Evolutionary conservation across 2,113 vertebrate species (phyloP).

Genomic region (Chaetops frenatus): DNA sequence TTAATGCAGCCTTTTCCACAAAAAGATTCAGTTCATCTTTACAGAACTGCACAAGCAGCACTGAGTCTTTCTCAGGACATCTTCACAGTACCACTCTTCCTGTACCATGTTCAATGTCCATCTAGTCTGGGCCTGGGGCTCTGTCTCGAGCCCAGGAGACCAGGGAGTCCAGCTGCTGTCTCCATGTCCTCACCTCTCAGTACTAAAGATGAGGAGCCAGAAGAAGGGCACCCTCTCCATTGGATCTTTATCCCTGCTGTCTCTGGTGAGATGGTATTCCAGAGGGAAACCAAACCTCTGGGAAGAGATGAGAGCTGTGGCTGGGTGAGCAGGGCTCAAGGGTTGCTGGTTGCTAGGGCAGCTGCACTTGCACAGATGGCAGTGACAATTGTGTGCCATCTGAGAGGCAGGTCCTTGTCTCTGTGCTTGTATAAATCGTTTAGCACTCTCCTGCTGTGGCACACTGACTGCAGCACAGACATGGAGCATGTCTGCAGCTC

Average conservation of each 20-base stretch:
- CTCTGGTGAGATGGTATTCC: not conserved
- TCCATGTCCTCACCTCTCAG: not conserved
- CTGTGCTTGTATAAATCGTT: not conserved
- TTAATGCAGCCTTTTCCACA: not conserved
- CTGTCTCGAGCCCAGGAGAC: accelerated
- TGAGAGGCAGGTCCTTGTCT: not conserved
- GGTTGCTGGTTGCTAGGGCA: not conserved
- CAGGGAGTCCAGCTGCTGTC: not conserved
- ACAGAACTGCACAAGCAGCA: not conserved
- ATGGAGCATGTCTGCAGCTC: not conserved
- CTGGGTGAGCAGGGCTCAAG: not conserved
- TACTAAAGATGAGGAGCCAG: not conserved
- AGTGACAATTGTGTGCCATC: not conserved
- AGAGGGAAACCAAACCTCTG: not conserved
- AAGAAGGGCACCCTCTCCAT: accelerated
- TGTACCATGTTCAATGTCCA: not conserved
- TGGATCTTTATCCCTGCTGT: not conserved
- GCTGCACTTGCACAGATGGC: not conserved
- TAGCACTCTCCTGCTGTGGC: not conserved
- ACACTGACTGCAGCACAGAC: not conserved
- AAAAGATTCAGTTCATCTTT: not conserved
- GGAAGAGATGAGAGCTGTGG: not conserved
- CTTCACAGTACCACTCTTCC: not conserved
- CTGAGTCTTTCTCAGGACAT: not conserved
- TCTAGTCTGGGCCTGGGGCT: not conserved